Conservation (phyloP, 2,888 invertebrate genomes). For the Endomychus coccineus region DNA sequence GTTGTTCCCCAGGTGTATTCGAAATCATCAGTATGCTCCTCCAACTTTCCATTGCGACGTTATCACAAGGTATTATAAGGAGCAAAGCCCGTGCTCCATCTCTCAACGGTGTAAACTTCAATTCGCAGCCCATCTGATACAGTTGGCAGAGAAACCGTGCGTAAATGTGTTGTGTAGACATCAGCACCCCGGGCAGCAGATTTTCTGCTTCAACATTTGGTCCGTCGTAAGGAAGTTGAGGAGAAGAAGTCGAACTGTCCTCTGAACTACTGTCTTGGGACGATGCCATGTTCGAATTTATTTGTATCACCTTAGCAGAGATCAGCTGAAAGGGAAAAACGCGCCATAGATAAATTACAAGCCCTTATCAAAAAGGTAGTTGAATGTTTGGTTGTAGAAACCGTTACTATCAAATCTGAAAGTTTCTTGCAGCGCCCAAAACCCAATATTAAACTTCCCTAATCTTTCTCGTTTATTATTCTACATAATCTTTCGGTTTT, state of each 20-base stretch:
- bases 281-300: constrained; percentile 63
- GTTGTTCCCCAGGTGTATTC: constrained; percentile 21
- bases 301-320: constrained; percentile 70
- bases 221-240: constrained; percentile 76
- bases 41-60: constrained; percentile 45
- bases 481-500: too few species aligned
- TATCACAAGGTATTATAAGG: constrained; percentile 69
- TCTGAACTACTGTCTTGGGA: constrained; percentile 75
- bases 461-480: too few species aligned
- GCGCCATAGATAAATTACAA: too few species aligned
- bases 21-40: constrained; percentile 45
- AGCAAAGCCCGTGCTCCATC: constrained; percentile 77
- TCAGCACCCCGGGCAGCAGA: constrained; percentile 82
- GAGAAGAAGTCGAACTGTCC: constrained; percentile 90
- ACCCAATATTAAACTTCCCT: too few species aligned
- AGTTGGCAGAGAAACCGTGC: constrained; percentile 77
- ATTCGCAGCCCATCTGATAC: constrained; percentile 78
- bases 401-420: too few species aligned
- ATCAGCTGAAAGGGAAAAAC: constrained; percentile 47
- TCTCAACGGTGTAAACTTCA: constrained; percentile 70
- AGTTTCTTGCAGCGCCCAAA: too few species aligned
- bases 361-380: too few species aligned
- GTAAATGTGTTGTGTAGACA: constrained; percentile 73
- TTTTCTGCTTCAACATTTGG: constrained; percentile 79
- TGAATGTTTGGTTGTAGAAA: too few species aligned